Conservation (phyloP, 2,888 invertebrate genomes). For the Eulithis testata region DNA sequence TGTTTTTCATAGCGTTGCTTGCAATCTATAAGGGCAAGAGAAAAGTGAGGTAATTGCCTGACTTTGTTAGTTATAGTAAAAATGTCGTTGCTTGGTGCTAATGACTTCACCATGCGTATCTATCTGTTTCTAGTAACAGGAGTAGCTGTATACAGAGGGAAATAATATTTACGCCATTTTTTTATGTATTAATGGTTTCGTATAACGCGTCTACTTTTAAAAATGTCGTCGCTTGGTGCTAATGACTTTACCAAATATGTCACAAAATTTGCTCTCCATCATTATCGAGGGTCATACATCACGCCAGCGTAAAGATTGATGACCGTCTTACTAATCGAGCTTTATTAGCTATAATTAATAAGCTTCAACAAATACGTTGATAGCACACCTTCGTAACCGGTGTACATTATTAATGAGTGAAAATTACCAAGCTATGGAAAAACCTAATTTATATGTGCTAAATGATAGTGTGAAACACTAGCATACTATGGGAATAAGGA, state of each 20-base stretch:
- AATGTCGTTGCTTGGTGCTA: too few relatives aligned
- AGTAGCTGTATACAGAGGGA: too few relatives aligned
- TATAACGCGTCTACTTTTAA: too few relatives aligned
- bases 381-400: slow-evolving; percentile 46
- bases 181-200: too few relatives aligned
- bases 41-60: too few relatives aligned
- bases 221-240: slow-evolving; percentile 22
- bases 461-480: slow-evolving; percentile 20
- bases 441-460: slow-evolving; percentile 8
- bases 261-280: slow-evolving; percentile 51
- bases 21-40: too few relatives aligned
- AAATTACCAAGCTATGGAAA: slow-evolving; percentile 20
- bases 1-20: too few relatives aligned
- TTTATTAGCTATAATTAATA: slow-evolving; percentile 65
- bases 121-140: too few relatives aligned
- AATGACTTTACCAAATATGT: slow-evolving; percentile 52
- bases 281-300: slow-evolving; percentile 62
- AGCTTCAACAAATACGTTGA: slow-evolving; percentile 52
- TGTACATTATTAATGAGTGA: slow-evolving; percentile 38
- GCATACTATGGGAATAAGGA: not conserved
- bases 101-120: too few relatives aligned
- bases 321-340: slow-evolving; percentile 62
- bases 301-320: slow-evolving; percentile 63
- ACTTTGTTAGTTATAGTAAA: too few relatives aligned
- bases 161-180: too few relatives aligned